These are phyloP conservation scores for Mylabris sibirica DNA, from an alignment of 2,888 invertebrate genomes.

Conservation along the genomic window DNA sequence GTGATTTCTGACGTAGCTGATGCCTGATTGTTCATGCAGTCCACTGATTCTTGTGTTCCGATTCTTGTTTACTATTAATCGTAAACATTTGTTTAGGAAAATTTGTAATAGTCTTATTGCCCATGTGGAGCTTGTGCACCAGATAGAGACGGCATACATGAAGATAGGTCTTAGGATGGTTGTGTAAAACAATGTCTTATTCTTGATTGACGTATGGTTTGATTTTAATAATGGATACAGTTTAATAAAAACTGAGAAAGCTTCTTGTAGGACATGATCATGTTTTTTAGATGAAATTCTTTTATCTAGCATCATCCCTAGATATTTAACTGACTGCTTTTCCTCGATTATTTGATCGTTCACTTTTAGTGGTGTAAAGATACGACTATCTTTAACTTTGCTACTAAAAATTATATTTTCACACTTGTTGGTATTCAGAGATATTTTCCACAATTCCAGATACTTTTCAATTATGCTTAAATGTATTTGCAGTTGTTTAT, in stretches of 20 bases:
- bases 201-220: not conserved
- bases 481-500: not conserved
- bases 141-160: conserved; percentile 14
- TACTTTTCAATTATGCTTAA: not conserved
- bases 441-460: not conserved
- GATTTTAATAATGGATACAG: conserved; percentile 16
- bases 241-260: not conserved
- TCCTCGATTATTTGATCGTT: not conserved
- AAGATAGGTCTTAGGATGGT: conserved; percentile 14
- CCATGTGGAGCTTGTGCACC: not conserved
- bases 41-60: not conserved
- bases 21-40: not conserved
- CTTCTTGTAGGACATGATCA: not conserved
- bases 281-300: not conserved
- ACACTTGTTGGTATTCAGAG: not conserved
- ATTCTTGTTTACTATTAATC: not conserved
- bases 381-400: not conserved
- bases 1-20: not conserved
- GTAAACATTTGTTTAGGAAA: not conserved
- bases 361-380: not conserved
- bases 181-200: conserved; percentile 14
- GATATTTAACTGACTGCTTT: not conserved
- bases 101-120: not conserved
- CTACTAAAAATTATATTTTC: not conserved
- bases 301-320: not conserved